Evolutionary conservation across 2,888 invertebrate species (phyloP).

Genomic region (Sarcophaga variegata): DNA sequence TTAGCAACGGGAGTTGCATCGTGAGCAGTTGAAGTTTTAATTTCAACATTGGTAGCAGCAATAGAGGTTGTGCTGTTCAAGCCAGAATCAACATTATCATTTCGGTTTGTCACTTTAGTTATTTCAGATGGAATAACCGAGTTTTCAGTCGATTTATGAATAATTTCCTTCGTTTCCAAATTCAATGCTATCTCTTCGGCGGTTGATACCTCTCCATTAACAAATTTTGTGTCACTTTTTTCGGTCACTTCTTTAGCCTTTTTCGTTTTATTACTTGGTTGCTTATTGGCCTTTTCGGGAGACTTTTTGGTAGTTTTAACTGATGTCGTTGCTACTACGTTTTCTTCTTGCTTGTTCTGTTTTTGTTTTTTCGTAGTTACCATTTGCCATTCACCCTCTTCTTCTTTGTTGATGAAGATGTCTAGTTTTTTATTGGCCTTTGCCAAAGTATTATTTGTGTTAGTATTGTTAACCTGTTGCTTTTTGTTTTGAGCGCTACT

Average conservation of each 20-base stretch:
- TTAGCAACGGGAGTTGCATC: not conserved
- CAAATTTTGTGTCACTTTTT: not conserved
- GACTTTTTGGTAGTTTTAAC: not conserved
- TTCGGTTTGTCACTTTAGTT: not conserved
- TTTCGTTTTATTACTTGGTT: not conserved
- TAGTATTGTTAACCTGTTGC: conserved; percentile 10
- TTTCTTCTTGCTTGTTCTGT: not conserved
- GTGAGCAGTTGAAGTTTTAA: not conserved
- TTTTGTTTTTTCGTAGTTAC: conserved; percentile 25
- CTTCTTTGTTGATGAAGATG: conserved; percentile 5
- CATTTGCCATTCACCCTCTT: conserved; percentile 26
- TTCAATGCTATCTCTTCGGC: not conserved
- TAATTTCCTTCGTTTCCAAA: not conserved
- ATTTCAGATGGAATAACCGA: not conserved
- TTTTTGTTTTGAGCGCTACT: not conserved
- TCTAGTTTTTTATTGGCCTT: not conserved
- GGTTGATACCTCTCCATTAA: not conserved
- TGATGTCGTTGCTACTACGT: not conserved
- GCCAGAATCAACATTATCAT: not conserved
- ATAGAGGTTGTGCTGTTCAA: too few species aligned
- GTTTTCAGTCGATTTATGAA: not conserved
- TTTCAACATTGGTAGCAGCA: not conserved
- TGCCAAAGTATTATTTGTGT: not conserved
- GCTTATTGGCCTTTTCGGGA: not conserved
- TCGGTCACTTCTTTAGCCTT: not conserved